Evolutionary conservation across 2,113 vertebrate species (phyloP).

Genomic region (Brevimyrus niger): DNA sequence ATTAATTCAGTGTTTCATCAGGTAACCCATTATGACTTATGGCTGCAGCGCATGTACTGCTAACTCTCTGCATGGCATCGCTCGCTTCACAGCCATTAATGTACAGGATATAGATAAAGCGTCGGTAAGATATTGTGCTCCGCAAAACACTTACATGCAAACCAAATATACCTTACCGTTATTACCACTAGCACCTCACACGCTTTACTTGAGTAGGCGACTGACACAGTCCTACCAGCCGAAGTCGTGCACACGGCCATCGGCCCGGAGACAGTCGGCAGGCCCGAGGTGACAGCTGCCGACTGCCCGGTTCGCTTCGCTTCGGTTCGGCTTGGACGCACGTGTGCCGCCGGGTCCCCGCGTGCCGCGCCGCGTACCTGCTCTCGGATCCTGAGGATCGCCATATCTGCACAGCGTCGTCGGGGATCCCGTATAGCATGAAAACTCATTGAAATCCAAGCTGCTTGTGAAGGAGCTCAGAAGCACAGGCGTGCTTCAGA

Average conservation of each 20-base stretch:
- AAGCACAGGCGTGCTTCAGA: constrained; percentile 4
- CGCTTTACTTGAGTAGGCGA: neutral
- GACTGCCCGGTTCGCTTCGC: neutral
- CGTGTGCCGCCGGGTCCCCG: neutral
- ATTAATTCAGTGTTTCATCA: neutral
- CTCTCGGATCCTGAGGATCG: constrained; percentile 68
- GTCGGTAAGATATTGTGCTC: neutral
- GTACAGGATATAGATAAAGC: neutral
- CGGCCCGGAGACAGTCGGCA: neutral
- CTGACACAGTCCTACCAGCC: neutral
- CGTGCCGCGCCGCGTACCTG: constrained; percentile 51
- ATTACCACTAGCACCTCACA: neutral
- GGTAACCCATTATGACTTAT: neutral
- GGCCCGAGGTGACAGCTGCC: neutral
- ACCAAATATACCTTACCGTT: neutral
- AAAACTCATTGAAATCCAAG: constrained; percentile 15
- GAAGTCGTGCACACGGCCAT: neutral
- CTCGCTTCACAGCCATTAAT: neutral
- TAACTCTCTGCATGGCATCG: neutral
- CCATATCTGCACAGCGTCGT: constrained; percentile 54
- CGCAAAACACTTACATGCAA: neutral
- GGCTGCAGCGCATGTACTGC: neutral
- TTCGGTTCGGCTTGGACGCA: neutral
- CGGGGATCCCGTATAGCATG: constrained; percentile 53
- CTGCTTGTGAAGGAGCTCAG: neutral